A percentile compares a stretch with the other conserved stretches of the same genome.
Conservation (phyloP, 2,113 vertebrate genomes). For the Rhagologus leucostigma region DNA sequence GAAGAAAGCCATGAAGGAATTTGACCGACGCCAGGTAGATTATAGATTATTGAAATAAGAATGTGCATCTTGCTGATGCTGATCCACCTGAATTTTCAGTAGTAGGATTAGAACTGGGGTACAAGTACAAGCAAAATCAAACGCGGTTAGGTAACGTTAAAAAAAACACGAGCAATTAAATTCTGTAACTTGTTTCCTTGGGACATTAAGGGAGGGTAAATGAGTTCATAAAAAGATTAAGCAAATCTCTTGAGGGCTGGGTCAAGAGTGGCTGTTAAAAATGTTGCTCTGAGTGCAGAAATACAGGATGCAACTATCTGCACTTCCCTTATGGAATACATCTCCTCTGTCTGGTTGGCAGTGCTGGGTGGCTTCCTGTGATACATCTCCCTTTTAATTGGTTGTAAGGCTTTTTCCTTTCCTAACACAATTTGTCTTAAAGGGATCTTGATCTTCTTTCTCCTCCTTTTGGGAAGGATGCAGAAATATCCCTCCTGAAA, state of each 20-base stretch:
- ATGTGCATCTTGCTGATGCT: not conserved
- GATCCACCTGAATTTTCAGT: not conserved
- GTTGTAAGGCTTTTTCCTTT: not conserved
- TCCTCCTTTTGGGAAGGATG: not conserved
- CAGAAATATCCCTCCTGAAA: not conserved
- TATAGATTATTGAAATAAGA: not conserved
- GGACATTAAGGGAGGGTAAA: not conserved
- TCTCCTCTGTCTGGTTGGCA: not conserved
- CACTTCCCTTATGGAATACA: not conserved
- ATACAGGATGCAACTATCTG: not conserved
- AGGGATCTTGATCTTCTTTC: not conserved
- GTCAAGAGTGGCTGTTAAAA: not conserved
- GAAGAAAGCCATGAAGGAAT: conserved; percentile 59
- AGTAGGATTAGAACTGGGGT: not conserved
- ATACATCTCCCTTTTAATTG: not conserved
- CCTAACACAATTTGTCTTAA: not conserved
- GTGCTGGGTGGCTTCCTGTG: not conserved
- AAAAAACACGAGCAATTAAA: not conserved
- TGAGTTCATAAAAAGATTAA: conserved; percentile 25
- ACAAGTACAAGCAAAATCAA: not conserved
- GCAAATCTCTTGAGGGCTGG: not conserved
- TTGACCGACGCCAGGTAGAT: conserved; percentile 64
- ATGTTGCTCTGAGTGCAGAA: not conserved
- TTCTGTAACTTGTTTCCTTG: not conserved
- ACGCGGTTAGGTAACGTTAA: not conserved